Evolutionary conservation across 2,888 invertebrate species (phyloP).

Genomic region (Geotrupes spiniger): DNA sequence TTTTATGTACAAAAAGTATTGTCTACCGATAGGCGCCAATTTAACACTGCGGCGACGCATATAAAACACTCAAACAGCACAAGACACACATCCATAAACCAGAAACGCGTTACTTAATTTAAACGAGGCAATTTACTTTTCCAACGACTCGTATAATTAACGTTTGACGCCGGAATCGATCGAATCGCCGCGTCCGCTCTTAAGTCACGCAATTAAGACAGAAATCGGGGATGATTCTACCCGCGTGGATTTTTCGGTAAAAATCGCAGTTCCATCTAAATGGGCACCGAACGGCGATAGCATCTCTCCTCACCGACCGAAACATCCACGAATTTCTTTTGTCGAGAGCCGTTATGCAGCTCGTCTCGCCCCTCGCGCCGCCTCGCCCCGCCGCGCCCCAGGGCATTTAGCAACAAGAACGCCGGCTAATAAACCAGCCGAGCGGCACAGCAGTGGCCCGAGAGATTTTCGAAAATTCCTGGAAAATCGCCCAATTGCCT

Average conservation of each 20-base stretch:
- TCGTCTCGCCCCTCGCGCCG: constrained; percentile 23
- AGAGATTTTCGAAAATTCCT: no score
- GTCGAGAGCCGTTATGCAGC: constrained; percentile 42
- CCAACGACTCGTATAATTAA: no score
- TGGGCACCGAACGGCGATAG: constrained; percentile 1
- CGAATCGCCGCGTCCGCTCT: no score
- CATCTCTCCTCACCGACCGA: constrained; percentile 39
- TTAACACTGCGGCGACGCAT: no score
- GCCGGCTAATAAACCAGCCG: constrained; percentile 6
- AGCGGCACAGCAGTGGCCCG: constrained; percentile 4
- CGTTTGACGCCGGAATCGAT: background rate
- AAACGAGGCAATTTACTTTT: no score
- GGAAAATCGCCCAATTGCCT: background rate
- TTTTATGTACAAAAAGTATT: no score
- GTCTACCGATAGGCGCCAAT: no score
- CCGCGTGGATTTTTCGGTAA: background rate
- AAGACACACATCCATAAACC: no score
- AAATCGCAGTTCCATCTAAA: constrained; percentile 7
- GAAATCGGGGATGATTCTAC: no score
- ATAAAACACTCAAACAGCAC: no score
- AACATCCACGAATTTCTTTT: constrained; percentile 45
- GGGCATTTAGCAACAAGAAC: constrained; percentile 4
- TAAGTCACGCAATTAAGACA: no score
- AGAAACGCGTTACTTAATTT: no score
- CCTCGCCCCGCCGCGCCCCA: constrained; percentile 2